phyloP scores from a whole-genome alignment of 2,113 vertebrate genomes.

The Propithecus coquereli region DNA sequence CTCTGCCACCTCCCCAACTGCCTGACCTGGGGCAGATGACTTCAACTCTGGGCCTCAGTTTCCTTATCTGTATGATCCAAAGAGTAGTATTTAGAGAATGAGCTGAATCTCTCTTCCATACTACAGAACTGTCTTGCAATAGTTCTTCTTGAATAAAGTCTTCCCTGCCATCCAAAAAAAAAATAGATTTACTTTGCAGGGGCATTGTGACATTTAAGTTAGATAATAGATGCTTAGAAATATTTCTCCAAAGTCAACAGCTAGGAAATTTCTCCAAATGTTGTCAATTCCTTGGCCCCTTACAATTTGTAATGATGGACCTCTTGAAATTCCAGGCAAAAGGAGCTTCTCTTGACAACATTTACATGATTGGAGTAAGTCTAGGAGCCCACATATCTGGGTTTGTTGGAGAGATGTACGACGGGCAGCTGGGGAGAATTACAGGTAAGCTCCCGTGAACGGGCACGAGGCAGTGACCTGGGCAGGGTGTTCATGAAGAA shows the following conservation, averaged over 20 bases:
- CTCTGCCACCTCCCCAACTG: neutral
- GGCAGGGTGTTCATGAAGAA: neutral
- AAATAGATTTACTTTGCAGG: neutral
- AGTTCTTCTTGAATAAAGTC: too few species aligned
- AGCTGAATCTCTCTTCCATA: too few species aligned
- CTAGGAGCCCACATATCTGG: slow-evolving; percentile 94
- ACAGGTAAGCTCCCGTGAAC: slow-evolving; percentile 84
- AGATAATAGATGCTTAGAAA: neutral
- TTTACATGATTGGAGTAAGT: slow-evolving; percentile 95
- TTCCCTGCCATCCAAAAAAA: too few species aligned
- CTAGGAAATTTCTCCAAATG: neutral
- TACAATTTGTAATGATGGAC: neutral
- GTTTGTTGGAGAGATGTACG: slow-evolving; percentile 90
- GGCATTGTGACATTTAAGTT: neutral
- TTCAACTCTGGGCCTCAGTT: neutral
- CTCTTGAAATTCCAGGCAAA: slow-evolving; percentile 80
- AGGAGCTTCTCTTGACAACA: slow-evolving; percentile 86
- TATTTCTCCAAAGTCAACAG: neutral
- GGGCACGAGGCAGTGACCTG: neutral
- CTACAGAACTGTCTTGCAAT: too few species aligned
- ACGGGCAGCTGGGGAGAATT: slow-evolving; percentile 90
- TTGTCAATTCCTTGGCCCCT: neutral
- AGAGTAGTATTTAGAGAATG: neutral
- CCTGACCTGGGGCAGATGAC: neutral
- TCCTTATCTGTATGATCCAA: neutral